Evolutionary conservation across 2,797 vertebrate species (phyloP), one percentile per base, ranked within the genome.

Genomic region (Syngnathus rostellatus): DNA sequence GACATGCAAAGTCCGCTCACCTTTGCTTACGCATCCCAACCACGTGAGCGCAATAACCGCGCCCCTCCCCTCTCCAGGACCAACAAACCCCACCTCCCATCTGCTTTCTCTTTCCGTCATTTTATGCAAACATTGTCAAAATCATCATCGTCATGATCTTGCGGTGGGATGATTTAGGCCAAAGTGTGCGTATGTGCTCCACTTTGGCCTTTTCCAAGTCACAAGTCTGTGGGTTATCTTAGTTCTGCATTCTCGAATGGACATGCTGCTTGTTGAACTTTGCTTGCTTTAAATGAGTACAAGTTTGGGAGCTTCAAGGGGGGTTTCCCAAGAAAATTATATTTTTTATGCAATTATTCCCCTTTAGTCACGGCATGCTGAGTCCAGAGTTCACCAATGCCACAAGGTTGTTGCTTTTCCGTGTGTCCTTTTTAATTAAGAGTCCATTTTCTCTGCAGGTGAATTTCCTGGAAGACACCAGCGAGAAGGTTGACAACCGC

Each of bases 401-500:
- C 21, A 12, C 55, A 14, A 46, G 38, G 65, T 50, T 17, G 43
- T 68, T 39, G 39, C 57, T 48, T 67, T 48, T 76, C 64, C 80
- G 39, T 10, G 21, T 62, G 16, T 21, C 14, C 6, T n/a, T 12
- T 21, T 40, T 58, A 72, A 86, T 84, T 57, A 66, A 69, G 59
- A 55, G 67, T 37, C 51, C 81, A 4, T 67, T 84, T 65, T 81
- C 67, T 43, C 86, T 88, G 67, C 76, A 98, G 95, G 91, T 91
- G 79, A 95, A 89, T 85, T 91, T 93, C 85, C 1, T 82, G 55
- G 97, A 97, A 70, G 91, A 94, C 71, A 31, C 31, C 31, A 81
- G 68, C 62, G 96, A 98, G 58, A 94, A 92, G 89, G 84, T 72
- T 72, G 95, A 97, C 62, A 54, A 87, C 76, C 92, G 93, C 82